Evolutionary conservation across 1,140 invertebrate species (phyloP).

Genomic region (Drosophila ficusphila): DNA sequence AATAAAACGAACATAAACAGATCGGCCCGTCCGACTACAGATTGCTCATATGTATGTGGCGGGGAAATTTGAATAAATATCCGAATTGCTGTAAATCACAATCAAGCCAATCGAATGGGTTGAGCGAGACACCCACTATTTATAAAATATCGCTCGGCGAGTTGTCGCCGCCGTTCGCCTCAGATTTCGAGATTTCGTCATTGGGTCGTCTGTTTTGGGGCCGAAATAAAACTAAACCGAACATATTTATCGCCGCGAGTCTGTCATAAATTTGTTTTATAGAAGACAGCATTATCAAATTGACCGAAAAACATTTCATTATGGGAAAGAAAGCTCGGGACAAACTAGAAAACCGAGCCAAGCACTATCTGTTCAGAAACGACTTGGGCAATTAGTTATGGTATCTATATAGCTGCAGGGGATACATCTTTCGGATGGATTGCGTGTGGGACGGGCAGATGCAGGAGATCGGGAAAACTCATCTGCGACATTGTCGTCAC

Average conservation of each 20-base stretch:
- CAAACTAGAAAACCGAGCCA: slow-evolving; percentile 30
- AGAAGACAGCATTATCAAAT: slow-evolving; percentile 75
- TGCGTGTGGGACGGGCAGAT: slow-evolving; percentile 12
- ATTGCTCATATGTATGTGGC: slow-evolving; percentile 31
- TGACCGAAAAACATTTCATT: slow-evolving; percentile 81
- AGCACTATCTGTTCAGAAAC: slow-evolving; percentile 12
- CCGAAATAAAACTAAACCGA: slow-evolving; percentile 43
- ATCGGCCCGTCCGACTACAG: slow-evolving; percentile 33
- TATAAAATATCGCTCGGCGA: slow-evolving; percentile 55
- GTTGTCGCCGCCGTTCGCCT: slow-evolving; percentile 53
- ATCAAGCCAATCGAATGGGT: slow-evolving; percentile 75
- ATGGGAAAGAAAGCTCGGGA: slow-evolving; percentile 58
- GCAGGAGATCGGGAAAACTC: slow-evolving; percentile 17
- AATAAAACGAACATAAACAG: slow-evolving; percentile 71
- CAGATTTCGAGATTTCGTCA: slow-evolving; percentile 72
- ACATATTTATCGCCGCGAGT: slow-evolving; percentile 67
- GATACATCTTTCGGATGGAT: slow-evolving; percentile 32
- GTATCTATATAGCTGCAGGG: slow-evolving; percentile 14
- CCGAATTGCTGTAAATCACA: slow-evolving; percentile 78
- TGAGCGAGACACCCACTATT: slow-evolving; percentile 75
- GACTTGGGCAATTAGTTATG: slow-evolving; percentile 60
- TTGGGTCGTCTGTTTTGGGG: slow-evolving; percentile 43
- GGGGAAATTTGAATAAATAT: slow-evolving; percentile 74
- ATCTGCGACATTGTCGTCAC: slow-evolving; percentile 35
- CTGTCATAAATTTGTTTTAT: slow-evolving; percentile 79